Evolutionary conservation across 92 coral and sea anemone genomes (phyloP).

Genomic region (Phymanthus crucifer): DNA sequence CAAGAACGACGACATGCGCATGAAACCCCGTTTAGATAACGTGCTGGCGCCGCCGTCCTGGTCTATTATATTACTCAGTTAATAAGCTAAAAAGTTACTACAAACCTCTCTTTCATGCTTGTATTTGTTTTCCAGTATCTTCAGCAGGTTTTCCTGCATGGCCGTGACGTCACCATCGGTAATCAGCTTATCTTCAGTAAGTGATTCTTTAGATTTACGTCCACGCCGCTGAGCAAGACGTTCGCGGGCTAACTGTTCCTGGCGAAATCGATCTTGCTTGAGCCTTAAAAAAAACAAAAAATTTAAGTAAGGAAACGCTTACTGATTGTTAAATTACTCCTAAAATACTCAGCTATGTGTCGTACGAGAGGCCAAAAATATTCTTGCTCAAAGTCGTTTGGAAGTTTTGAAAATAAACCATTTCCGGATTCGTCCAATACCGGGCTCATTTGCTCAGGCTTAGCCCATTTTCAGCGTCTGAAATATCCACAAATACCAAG

Average conservation of each 20-base stretch:
- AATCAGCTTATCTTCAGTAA: constrained; percentile 64
- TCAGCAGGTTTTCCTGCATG: constrained; percentile 88
- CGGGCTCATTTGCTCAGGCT: no score
- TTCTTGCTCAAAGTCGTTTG: no score
- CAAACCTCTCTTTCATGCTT: constrained; percentile 82
- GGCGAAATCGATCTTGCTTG: constrained; percentile 86
- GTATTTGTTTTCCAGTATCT: constrained; percentile 84
- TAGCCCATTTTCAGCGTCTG: no score
- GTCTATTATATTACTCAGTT: no score
- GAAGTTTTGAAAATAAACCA: no score
- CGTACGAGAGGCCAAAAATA: no score
- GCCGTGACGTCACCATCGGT: constrained; percentile 81
- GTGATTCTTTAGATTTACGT: constrained; percentile 47
- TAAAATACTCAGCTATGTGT: no score
- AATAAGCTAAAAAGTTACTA: background rate
- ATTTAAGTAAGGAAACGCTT: background rate
- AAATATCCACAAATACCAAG: background rate
- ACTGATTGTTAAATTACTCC: no score
- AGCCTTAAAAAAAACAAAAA: constrained; percentile 44
- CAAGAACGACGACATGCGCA: no score
- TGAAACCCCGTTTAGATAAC: no score
- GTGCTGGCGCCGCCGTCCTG: no score
- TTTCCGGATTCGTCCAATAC: no score
- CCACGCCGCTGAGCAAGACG: constrained; percentile 88
- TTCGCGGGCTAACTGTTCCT: constrained; percentile 92